These are phyloP conservation scores for Eupithecia exiguata DNA, from an alignment of 2,888 invertebrate genomes.

Conservation along the genomic window DNA sequence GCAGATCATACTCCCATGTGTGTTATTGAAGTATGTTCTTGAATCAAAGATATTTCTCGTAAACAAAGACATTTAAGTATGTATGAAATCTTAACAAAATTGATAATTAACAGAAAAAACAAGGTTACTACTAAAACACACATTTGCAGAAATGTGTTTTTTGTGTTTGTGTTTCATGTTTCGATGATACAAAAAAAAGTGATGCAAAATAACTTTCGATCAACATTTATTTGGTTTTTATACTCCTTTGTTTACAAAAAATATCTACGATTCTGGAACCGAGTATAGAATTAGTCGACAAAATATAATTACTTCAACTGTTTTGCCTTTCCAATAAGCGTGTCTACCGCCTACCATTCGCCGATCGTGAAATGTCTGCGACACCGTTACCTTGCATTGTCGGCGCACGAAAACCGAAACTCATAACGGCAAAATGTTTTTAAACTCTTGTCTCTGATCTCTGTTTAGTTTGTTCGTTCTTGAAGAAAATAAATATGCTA, in stretches of 20 bases:
- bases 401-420: constrained; percentile 56
- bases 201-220: neutral
- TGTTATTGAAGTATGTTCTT: neutral
- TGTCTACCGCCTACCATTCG: constrained; percentile 15
- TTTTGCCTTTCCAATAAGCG: constrained; percentile 18
- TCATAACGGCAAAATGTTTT: constrained; percentile 64
- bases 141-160: too few relatives aligned
- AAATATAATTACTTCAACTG: neutral
- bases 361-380: constrained; percentile 70
- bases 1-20: neutral
- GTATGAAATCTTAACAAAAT: neutral
- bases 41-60: neutral
- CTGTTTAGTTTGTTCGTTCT: constrained; percentile 1
- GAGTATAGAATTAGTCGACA: neutral
- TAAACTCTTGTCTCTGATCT: constrained; percentile 50
- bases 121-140: too few relatives aligned
- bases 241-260: neutral
- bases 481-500: neutral
- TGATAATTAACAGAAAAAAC: too few relatives aligned
- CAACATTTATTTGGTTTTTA: neutral
- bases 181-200: too few relatives aligned
- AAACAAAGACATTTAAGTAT: neutral
- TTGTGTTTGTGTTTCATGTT: too few relatives aligned
- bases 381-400: constrained; percentile 61
- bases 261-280: neutral